Base-by-base conservation (phyloP, 2,113 vertebrate species). In the Epinephelus fuscoguttatus region DNA sequence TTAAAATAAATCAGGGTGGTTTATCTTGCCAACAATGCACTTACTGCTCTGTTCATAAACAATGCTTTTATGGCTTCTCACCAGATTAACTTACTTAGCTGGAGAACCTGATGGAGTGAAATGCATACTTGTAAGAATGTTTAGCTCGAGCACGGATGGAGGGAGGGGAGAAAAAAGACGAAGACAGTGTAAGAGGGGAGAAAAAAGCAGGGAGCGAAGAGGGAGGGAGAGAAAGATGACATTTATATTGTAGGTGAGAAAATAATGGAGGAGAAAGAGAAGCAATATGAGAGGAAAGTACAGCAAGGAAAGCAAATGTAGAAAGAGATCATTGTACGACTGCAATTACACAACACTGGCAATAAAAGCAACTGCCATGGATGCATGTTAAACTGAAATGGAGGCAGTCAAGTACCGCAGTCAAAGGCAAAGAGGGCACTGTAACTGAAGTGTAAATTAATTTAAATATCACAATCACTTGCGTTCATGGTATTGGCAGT, bases 1-100 rank as follows among this genome's bases (percentile, higher is more conserved):
- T 75, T 63, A 30, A 84, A 82, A 88, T 92, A 87, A 90, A 94
- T 93, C 89, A 90, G 71, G 7, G 49, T 68, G 78, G 70, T 87
- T 91, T 88, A 88, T 89, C 84, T 88, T 91, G 93, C 93, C 93
- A 94, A 89, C 90, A 94, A 91, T 93, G 91, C 93, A 94, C 93
- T 94, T 94, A 93, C 84, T 78, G 85, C 87, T 68, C 61, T 87
- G 88, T 92, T 93, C 90, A 94, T 94, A 94, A 93, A 92, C 91
- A 91, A 89, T 80, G 76, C 79, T 84, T 93, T 91, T 89, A 92
- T 92, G 71, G 89, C 89, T 92, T 90, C 84, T 90, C 87, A 87
- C 82, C 66, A 85, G 90, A 90, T 92, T 85, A 71, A 81, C 88
- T 91, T 87, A 86, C 90, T 92, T 86, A 88, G 89, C 84, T 21